Evolutionary conservation across 2,113 vertebrate genomes (phyloP), one percentile per base, ranked within the genome.

Genomic region (Grantiella picta): DNA sequence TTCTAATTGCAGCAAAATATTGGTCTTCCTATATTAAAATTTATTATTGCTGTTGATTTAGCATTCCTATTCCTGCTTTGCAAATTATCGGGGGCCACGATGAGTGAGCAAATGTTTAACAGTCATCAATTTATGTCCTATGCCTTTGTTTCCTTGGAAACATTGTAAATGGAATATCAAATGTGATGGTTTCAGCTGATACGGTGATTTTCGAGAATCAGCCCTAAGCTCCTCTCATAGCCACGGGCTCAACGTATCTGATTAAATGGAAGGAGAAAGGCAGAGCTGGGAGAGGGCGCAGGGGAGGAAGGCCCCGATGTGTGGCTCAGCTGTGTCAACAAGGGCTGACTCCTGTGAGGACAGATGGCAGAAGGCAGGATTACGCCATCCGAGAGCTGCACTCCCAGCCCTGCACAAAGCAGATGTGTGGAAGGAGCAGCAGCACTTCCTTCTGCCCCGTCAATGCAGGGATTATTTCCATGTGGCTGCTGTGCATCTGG

Each of bases 61-160:
- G 80, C 93, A 53, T 88, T 89, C 90, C 24, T 80, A 18, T 78
- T 94, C 75, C 86, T 93, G 77, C 80, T 82, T 95, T 83, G 90
- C 83, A 94, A 95, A 96, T 92, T 69, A 82, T 92, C 2, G 0
- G 82, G 86, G 89, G 79, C 66, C 38, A 49, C 8, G 69, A 84
- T 75, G 89, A 82, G 82, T 6, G 61, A 96, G 82, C 95, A 96
- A 96, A 92, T 65, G 85, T 90, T 91, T 87, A 95, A 96, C 93
- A 93, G 90, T 75, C 90, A 92, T 93, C 82, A 94, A 95, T 96
- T 96, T 95, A 93, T 70, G 92, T 89, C 92, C 91, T 56, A 61
- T 59, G 75, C 91, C 76, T 94, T 96, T 95, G 97, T 97, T 97
- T 96, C 97, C 97, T 96, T 95, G 97, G 97, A 96, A 97, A 97